Conservation (phyloP, 2,113 vertebrate species). For the Bolborhynchus lineola region DNA sequence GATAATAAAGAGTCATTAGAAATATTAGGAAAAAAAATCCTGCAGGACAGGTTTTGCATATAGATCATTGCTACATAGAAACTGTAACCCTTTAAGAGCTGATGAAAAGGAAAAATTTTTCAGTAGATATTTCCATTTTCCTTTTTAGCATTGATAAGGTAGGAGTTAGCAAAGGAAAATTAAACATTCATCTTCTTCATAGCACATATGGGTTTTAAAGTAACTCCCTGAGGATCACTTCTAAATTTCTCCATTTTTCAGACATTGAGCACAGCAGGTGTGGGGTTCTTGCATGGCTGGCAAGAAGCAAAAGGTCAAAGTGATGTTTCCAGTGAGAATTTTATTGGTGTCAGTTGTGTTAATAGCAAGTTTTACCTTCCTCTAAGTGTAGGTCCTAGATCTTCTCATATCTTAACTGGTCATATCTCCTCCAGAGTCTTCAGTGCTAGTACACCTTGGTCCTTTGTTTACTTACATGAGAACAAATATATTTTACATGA, state of each 20-base stretch:
- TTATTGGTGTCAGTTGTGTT: too few relatives aligned
- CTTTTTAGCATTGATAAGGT: not conserved
- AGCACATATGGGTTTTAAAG: not conserved
- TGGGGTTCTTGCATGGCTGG: not conserved
- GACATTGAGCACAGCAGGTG: not conserved
- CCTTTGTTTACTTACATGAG: not conserved
- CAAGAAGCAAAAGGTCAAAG: not conserved
- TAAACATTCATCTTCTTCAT: not conserved
- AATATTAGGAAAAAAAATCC: not conserved
- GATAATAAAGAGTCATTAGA: not conserved
- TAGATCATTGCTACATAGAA: not conserved
- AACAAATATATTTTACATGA: not conserved
- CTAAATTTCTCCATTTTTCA: not conserved
- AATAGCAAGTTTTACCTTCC: not conserved
- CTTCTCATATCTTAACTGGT: not conserved
- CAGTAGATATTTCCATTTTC: not conserved
- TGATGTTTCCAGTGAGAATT: not conserved
- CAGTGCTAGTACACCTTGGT: not conserved
- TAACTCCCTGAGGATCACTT: not conserved
- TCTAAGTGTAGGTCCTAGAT: not conserved
- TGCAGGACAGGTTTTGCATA: not conserved
- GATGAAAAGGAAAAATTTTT: not conserved
- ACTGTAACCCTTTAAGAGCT: not conserved
- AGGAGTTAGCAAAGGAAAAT: not conserved
- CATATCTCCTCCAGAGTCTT: not conserved